These are phyloP conservation scores for Pogonus chalceus DNA, from an alignment of 1,140 invertebrate species.

Conservation along the genomic window DNA sequence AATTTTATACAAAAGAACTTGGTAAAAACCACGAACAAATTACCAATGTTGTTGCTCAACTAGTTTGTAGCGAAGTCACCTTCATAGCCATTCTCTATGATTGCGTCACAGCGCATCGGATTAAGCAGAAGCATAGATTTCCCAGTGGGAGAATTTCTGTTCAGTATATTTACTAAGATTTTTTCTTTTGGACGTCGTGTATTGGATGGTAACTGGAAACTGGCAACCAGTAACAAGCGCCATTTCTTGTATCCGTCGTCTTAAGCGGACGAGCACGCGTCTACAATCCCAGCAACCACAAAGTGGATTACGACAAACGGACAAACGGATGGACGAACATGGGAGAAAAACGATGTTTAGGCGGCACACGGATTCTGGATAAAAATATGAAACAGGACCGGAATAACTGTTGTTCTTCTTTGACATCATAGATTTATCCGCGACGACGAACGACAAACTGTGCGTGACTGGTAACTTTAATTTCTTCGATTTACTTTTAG, in stretches of 20 bases:
- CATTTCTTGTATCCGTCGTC: neutral
- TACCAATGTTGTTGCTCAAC: too few species aligned
- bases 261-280: neutral
- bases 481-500: too few species aligned
- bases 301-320: neutral
- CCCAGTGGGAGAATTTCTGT: conserved; percentile 13
- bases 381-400: neutral
- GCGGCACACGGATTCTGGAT: neutral
- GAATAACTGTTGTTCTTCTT: too few species aligned
- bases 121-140: conserved; percentile 13
- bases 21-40: too few species aligned
- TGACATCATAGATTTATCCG: neutral
- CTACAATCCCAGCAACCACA: neutral
- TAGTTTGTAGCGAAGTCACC: conserved; percentile 8
- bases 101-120: conserved; percentile 4
- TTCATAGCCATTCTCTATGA: neutral
- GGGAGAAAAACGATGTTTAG: neutral
- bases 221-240: too few species aligned
- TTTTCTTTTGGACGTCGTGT: too few species aligned
- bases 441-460: too few species aligned
- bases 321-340: neutral
- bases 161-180: neutral
- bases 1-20: too few species aligned
- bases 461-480: too few species aligned
- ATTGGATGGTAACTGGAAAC: too few species aligned